These are phyloP conservation scores for Brachionus plicatilis DNA, from an alignment of 1,140 invertebrate species.

Conservation along the genomic window DNA sequence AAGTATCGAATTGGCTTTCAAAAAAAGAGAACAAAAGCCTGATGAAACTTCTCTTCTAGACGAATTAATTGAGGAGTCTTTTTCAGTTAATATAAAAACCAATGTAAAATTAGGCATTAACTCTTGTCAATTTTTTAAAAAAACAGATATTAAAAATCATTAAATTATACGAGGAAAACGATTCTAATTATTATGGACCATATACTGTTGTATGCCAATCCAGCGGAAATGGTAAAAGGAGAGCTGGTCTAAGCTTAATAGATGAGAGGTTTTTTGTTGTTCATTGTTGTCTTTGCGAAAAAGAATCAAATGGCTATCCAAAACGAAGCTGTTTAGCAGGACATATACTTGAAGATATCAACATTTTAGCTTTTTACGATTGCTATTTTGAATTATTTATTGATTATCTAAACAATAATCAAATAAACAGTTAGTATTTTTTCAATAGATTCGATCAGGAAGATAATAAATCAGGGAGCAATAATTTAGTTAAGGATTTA, in stretches of 20 bases:
- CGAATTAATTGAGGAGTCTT: neutral
- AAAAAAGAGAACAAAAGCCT: neutral
- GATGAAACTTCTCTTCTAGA: neutral
- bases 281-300: neutral
- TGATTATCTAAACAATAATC: neutral
- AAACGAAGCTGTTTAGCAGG: neutral
- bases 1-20: neutral
- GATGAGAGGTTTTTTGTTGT: conserved; percentile 5
- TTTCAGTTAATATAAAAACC: neutral
- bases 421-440: neutral
- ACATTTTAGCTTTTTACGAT: neutral
- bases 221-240: neutral
- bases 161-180: neutral
- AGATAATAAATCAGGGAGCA: neutral
- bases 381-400: neutral
- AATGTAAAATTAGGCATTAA: neutral
- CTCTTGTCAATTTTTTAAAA: neutral
- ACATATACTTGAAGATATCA: neutral
- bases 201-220: neutral
- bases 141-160: neutral
- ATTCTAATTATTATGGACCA: neutral
- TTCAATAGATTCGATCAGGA: neutral
- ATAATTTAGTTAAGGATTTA: neutral
- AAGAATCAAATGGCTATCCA: neutral
- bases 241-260: neutral